Evolutionary conservation across 2,113 vertebrate genomes (phyloP), one percentile per base, ranked within the genome.

Genomic region (Rhinichthys klamathensis): DNA sequence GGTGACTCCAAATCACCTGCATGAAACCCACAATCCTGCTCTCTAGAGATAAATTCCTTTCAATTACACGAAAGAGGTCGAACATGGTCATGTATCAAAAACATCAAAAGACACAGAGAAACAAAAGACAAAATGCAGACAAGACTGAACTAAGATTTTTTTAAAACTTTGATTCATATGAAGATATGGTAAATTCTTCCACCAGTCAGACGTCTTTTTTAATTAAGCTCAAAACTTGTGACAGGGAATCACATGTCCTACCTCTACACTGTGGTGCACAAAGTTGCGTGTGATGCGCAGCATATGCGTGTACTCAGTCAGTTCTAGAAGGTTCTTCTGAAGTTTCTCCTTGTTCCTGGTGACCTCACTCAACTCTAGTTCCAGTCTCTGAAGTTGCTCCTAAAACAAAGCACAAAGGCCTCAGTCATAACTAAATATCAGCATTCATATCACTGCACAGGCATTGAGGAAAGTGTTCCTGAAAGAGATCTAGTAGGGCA

Each of bases 311-410:
- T 99, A 99, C 91, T 99, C 98, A 0, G 92, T 97, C 89, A 99
- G 90, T 23, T 99, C 98, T 65, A 98, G 92, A 11, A 98, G 91
- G 91, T 99, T 99, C 87, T 92, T 98, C 89, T 95, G 95, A 85
- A 99, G 87, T 84, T 97, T 99, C 88, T 98, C 97, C 87, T 99
- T 99, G 90, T 99, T 99, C 87, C 93, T 97, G 49, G 95, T 99
- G 69, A 99, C 95, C 90, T 99, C 98, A 2, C 96, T 94, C 73
- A 99, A 89, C 84, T 99, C 98, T 23, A 95, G 94, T 90, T 99
- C 96, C 6, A 99, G 93, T 82, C 97, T 98, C 93, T 98, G 97
- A 73, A 99, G 87, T 89, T 99, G 97, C 78, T 99, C 98, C 98
- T 99, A 88, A 51, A 85, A 72, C 0, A 1, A 51, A 77, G 6